phyloP scores from a whole-genome alignment of 2,113 vertebrate genomes.

The Erythrolamprus reginae region DNA sequence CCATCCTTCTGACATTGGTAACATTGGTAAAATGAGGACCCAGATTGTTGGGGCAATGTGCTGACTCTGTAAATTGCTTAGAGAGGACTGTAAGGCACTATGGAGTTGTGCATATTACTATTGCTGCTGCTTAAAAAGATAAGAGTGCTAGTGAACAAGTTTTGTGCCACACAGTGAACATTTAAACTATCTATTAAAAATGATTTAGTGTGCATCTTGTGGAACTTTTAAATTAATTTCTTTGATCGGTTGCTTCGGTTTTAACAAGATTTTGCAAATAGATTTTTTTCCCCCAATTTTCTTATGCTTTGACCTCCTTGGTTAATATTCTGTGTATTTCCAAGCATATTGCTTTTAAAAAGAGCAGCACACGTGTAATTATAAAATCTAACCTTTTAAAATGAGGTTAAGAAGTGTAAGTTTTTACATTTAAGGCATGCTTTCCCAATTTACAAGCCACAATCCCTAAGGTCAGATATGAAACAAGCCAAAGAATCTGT shows the following conservation, averaged over 20 bases:
- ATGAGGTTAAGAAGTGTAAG: neutral
- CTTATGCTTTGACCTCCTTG: neutral
- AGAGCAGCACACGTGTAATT: neutral
- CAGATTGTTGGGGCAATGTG: neutral
- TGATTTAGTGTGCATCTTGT: constrained; percentile 5
- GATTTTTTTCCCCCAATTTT: neutral
- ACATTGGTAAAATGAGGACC: neutral
- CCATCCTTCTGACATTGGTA: neutral
- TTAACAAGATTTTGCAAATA: neutral
- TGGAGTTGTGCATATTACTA: neutral
- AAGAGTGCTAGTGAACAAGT: neutral
- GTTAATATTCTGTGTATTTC: neutral
- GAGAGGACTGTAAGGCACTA: neutral
- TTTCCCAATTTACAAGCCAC: neutral
- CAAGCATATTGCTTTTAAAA: neutral
- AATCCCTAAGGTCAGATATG: neutral
- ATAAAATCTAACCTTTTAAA: neutral
- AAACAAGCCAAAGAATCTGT: neutral
- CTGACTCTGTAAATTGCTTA: neutral
- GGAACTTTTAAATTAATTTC: constrained; percentile 22
- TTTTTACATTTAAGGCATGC: neutral
- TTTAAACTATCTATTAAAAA: neutral
- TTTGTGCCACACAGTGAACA: neutral
- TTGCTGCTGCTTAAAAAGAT: neutral
- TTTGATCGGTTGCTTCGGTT: constrained; percentile 6